phyloP scores from a whole-genome alignment of 2,113 vertebrate genomes.

The Mixornis gularis region DNA sequence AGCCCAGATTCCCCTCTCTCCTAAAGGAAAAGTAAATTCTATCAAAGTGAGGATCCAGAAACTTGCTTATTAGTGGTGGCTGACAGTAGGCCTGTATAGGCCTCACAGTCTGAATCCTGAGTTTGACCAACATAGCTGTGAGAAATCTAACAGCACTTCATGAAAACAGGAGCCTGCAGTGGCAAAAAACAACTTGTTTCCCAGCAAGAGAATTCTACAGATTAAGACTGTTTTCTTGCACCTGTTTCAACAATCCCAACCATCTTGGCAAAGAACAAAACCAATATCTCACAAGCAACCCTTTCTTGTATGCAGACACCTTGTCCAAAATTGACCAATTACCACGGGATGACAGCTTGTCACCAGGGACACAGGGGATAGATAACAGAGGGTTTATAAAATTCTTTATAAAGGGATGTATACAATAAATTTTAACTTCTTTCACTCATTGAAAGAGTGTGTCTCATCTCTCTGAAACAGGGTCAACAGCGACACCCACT shows the following conservation, averaged over 20 bases:
- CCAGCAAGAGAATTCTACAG: background rate
- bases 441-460: background rate
- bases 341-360: background rate
- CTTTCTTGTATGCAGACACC: background rate
- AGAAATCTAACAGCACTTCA: background rate
- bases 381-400: background rate
- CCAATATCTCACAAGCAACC: background rate
- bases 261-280: background rate
- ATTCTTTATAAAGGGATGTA: background rate
- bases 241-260: background rate
- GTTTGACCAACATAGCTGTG: background rate
- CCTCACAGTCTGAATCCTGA: background rate
- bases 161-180: background rate
- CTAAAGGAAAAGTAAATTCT: background rate
- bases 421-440: background rate
- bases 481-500: background rate
- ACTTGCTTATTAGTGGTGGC: background rate
- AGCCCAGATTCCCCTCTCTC: background rate
- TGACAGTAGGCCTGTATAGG: background rate
- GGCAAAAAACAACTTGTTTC: background rate
- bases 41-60: background rate
- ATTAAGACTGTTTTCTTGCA: background rate
- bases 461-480: background rate
- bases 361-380: background rate
- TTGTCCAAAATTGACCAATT: background rate